A percentile compares a stretch with the other conserved stretches of the same genome.
phyloP scores from a whole-genome alignment of 2,888 invertebrate species.

The Hydrotaea diabolus region DNA sequence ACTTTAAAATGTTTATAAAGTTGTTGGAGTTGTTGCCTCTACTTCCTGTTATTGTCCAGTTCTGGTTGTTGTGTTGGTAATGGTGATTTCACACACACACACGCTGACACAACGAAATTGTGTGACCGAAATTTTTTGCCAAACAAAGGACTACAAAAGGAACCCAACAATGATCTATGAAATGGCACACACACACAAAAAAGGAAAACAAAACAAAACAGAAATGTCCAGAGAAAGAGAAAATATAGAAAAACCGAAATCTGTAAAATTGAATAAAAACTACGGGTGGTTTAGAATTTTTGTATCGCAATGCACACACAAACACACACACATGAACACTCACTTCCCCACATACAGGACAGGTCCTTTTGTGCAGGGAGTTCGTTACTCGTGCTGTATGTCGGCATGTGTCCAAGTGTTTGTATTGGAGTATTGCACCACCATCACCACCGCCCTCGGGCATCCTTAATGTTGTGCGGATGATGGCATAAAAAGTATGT shows the following conservation, averaged over 20 bases:
- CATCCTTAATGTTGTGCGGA: background rate
- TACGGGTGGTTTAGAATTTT: slow-evolving; percentile 55
- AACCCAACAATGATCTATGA: slow-evolving; percentile 18
- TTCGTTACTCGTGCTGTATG: background rate
- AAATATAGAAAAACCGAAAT: slow-evolving; percentile 27
- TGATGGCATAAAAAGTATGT: slow-evolving; percentile 7
- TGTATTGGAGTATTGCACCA: slow-evolving; percentile 2
- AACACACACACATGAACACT: background rate
- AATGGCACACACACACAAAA: no score
- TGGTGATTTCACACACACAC: background rate
- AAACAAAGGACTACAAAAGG: slow-evolving; percentile 19
- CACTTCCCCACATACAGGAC: no score
- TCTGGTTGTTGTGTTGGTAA: background rate
- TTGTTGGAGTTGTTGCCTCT: background rate
- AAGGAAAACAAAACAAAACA: background rate
- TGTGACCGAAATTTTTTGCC: slow-evolving; percentile 23
- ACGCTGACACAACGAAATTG: background rate
- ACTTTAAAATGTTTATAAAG: slow-evolving; percentile 32
- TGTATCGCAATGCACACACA: slow-evolving; percentile 1
- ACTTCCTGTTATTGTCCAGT: background rate
- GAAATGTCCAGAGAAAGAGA: background rate
- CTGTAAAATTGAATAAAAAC: slow-evolving; percentile 57
- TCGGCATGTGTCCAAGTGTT: background rate
- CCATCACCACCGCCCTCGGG: background rate
- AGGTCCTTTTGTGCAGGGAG: background rate